Percentiles rank a stretch among this genome's conserved stretches.
Conservation (phyloP, 92 coral and sea anemone species). For the Phenganax marumi region DNA sequence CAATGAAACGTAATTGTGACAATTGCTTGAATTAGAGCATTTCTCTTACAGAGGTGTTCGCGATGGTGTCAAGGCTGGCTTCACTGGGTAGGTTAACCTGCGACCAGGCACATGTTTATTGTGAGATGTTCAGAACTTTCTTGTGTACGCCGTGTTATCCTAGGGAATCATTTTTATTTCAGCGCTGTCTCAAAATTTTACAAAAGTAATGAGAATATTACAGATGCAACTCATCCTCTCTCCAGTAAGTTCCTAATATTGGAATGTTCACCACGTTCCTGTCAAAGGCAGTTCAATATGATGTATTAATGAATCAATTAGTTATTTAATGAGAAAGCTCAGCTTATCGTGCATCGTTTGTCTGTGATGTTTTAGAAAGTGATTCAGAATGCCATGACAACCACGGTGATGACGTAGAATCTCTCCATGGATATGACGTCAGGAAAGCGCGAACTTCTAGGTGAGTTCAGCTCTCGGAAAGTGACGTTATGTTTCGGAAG, state of each 20-base stretch:
- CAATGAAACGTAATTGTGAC: not conserved
- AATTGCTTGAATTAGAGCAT: not conserved
- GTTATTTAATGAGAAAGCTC: not conserved
- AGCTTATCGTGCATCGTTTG: not conserved
- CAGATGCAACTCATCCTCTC: constrained; percentile 10
- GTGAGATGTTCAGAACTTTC: not conserved
- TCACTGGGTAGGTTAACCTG: constrained; percentile 18
- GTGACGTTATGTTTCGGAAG: too few relatives aligned
- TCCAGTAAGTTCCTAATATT: constrained; percentile 6
- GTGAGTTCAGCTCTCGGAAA: not conserved
- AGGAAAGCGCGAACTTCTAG: constrained; percentile 13
- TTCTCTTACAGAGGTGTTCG: constrained; percentile 73
- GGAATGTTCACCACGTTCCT: not conserved
- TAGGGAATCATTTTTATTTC: not conserved
- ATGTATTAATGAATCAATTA: not conserved
- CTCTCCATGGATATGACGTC: not conserved
- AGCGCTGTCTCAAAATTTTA: constrained; percentile 36
- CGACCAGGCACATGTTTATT: not conserved
- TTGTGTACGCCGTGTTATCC: not conserved
- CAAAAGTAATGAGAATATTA: constrained; percentile 32
- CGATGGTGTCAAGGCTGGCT: constrained; percentile 56
- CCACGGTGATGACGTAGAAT: constrained; percentile 15
- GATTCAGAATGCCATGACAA: constrained; percentile 31
- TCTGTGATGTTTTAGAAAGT: constrained; percentile 9
- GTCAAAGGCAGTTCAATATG: not conserved